phyloP scores from a whole-genome alignment of 2,888 invertebrate species.

The Diaperis boleti region DNA sequence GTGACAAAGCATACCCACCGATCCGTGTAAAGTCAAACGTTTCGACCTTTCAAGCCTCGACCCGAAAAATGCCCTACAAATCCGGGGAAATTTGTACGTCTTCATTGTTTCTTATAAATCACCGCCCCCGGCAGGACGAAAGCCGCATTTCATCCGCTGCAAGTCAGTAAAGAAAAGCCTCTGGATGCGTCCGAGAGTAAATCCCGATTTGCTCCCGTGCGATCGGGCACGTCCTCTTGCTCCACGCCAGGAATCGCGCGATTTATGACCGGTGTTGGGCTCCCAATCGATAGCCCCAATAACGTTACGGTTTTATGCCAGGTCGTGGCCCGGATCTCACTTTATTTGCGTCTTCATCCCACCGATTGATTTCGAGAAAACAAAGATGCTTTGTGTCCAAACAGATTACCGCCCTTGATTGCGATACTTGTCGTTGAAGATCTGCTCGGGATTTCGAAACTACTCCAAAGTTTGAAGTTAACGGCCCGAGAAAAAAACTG shows the following conservation, averaged over 20 bases:
- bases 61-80: not conserved
- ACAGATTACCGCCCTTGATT: no score
- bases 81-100: not conserved
- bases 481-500: no score
- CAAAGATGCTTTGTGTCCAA: not conserved
- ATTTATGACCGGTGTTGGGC: constrained; percentile 25
- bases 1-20: no score
- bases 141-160: constrained; percentile 1
- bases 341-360: constrained; percentile 23
- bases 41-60: not conserved
- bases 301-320: constrained; percentile 17
- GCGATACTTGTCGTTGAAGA: no score
- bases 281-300: constrained; percentile 23
- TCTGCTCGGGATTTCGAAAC: no score
- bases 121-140: not conserved
- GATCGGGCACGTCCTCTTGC: constrained; percentile 14
- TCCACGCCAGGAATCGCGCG: constrained; percentile 5
- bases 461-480: no score
- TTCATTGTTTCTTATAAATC: not conserved
- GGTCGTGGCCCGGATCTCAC: constrained; percentile 15
- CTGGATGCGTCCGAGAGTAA: constrained; percentile 15
- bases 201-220: constrained; percentile 16
- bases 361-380: constrained; percentile 10
- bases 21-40: not conserved
- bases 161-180: constrained; percentile 6